Base-by-base conservation (phyloP, 2,113 vertebrate genomes). In the Crotalus viridis region DNA sequence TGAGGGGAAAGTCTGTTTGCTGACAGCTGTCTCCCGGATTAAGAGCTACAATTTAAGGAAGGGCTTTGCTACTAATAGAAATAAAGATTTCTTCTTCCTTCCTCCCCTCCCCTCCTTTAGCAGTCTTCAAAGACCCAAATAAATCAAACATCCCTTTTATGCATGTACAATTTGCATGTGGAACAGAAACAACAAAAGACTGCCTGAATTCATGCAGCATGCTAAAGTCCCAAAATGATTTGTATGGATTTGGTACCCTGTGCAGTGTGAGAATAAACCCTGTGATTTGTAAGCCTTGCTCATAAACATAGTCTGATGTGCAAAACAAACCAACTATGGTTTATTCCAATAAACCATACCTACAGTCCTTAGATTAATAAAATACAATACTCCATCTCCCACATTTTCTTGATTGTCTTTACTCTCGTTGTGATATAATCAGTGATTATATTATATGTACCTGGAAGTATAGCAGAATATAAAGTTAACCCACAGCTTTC, bases 61-160 rank as follows among this genome's bases (percentile, higher is more conserved):
- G 33, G 81, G 24, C 9, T 48, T 86, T 85, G 54, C 54, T 48
- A 86, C 54, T 55, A 91, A 91, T 19, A 91, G 43, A 87, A 59
- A 56, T 85, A 56, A 81, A 55, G n/a, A 17, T 26, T 10, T 43
- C 33, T 54, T 15, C 17, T 90, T 10, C 43, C 61, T 51, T 26
- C 43, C 48, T 26, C 48, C 46, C 24, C 86, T 28, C 12, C 24
- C 86, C 46, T 51, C 24, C 24, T 54, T 52, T 54, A 39, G 69
- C 48, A 90, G 56, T 22, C 43, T 33, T 48, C 13, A n/a, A 90
- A 64, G 57, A 64, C 64, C 55, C 81, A 91, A 91, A 51, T 85
- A 91, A 91, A 91, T 85, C 39, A 86, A 59, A 59, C n/a, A 43
- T 69, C 15, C n/a, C 59, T 64, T 91, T 39, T 13, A 85, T 91